These are phyloP conservation scores for Probaryconus sp. DNA, from an alignment of 1,140 invertebrate genomes.

Conservation along the genomic window DNA sequence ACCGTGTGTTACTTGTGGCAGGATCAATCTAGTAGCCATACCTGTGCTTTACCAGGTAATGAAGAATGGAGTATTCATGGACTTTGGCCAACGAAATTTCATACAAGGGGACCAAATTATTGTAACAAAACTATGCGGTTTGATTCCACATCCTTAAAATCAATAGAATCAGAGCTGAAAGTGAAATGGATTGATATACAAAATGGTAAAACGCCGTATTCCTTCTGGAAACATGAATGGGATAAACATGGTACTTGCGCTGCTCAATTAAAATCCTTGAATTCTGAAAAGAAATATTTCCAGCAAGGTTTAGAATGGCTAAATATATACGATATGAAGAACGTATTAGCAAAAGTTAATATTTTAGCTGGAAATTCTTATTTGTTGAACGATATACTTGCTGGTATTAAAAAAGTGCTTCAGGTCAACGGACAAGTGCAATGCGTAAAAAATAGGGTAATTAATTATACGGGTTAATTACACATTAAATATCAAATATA, in stretches of 20 bases:
- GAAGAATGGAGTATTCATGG: slow-evolving; percentile 89
- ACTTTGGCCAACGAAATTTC: slow-evolving; percentile 87
- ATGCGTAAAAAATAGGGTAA: slow-evolving; percentile 65
- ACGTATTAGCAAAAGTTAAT: slow-evolving; percentile 79
- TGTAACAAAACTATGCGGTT: slow-evolving; percentile 85
- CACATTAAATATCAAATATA: too few species aligned
- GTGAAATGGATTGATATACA: slow-evolving; percentile 87
- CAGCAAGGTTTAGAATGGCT: slow-evolving; percentile 82
- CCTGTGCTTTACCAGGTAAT: slow-evolving; percentile 81
- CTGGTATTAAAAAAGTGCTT: slow-evolving; percentile 77
- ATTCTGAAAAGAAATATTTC: slow-evolving; percentile 87
- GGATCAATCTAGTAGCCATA: slow-evolving; percentile 78
- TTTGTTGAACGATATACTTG: slow-evolving; percentile 79
- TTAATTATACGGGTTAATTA: slow-evolving; percentile 14
- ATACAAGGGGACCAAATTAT: slow-evolving; percentile 82
- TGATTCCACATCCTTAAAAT: slow-evolving; percentile 79
- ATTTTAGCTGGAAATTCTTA: slow-evolving; percentile 82
- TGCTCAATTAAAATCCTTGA: slow-evolving; percentile 79
- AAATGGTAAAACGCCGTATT: slow-evolving; percentile 79
- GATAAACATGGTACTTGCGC: slow-evolving; percentile 91
- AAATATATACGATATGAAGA: slow-evolving; percentile 81
- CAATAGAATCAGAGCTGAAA: slow-evolving; percentile 81
- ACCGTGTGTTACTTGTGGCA: slow-evolving; percentile 87
- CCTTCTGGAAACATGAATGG: slow-evolving; percentile 92
- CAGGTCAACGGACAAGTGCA: slow-evolving; percentile 56